These are phyloP conservation scores for Antedon mediterranea DNA, from an alignment of 53 echinoderm and acorn worm species.

Conservation along the genomic window DNA sequence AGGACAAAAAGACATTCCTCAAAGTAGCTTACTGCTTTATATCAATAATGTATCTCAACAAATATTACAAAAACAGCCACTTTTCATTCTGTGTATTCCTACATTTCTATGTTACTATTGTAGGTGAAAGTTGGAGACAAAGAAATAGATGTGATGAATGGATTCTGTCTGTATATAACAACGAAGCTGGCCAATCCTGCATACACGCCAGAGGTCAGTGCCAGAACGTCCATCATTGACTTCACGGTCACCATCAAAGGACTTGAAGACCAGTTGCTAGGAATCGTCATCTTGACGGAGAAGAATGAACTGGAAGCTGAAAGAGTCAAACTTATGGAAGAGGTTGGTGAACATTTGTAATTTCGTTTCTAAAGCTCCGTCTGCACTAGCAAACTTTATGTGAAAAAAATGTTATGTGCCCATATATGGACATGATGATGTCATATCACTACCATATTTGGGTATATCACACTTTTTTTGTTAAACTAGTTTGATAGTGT, in stretches of 20 bases:
- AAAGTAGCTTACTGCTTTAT: no score
- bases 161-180: slow-evolving; percentile 83
- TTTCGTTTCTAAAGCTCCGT: no score
- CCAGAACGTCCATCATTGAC: slow-evolving; percentile 82
- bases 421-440: no score
- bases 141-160: slow-evolving; percentile 75
- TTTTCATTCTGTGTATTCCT: no score
- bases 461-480: no score
- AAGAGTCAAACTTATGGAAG: slow-evolving; percentile 93
- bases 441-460: no score
- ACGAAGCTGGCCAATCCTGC: slow-evolving; percentile 97
- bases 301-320: slow-evolving; percentile 97
- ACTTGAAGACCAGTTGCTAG: slow-evolving; percentile 88
- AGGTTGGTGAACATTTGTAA: slow-evolving; percentile 5
- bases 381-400: no score
- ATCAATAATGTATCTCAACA: no score
- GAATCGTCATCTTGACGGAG: slow-evolving; percentile 94
- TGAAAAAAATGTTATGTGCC: no score
- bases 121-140: slow-evolving; percentile 99
- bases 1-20: no score
- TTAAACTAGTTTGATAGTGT: no score
- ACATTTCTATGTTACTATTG: neutral
- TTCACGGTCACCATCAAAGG: slow-evolving; percentile 99
- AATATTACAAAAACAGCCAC: no score
- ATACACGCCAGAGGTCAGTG: slow-evolving; percentile 96